These are phyloP conservation scores for Anolis carolinensis DNA, from an alignment of 2,113 vertebrate species.

Conservation along the genomic window DNA sequence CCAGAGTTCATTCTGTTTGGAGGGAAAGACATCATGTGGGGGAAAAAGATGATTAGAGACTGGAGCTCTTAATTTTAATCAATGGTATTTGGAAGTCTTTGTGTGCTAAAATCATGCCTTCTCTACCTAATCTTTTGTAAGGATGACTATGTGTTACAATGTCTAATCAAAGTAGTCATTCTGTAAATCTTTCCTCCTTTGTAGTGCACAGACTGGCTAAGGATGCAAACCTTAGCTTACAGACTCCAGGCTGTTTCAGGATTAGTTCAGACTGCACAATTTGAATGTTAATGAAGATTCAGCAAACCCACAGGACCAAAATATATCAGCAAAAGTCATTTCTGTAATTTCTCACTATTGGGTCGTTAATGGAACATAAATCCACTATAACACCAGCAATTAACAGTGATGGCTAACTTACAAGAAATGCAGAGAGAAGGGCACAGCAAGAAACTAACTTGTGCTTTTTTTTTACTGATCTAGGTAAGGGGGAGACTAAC, in stretches of 20 bases:
- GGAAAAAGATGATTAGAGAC: constrained; percentile 16
- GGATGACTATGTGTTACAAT: not conserved
- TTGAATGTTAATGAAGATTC: constrained; percentile 52
- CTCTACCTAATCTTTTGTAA: not conserved
- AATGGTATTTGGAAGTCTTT: not conserved
- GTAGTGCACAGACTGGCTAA: constrained; percentile 1
- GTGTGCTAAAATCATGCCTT: not conserved
- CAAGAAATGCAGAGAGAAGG: constrained; percentile 22
- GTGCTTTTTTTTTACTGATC: constrained; percentile 26
- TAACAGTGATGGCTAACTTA: constrained; percentile 24
- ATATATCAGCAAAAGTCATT: constrained; percentile 33
- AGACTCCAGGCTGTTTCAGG: constrained; percentile 37
- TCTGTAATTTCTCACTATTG: constrained; percentile 41
- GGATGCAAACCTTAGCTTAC: constrained; percentile 23
- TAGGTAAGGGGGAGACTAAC: not conserved
- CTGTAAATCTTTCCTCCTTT: not conserved
- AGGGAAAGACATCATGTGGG: not conserved
- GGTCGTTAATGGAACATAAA: constrained; percentile 14
- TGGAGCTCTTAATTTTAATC: not conserved
- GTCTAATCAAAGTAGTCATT: not conserved
- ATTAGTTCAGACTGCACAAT: constrained; percentile 44
- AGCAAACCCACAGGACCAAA: constrained; percentile 10
- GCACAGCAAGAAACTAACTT: not conserved
- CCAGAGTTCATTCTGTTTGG: constrained; percentile 9
- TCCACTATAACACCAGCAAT: constrained; percentile 26